Conservation (phyloP, 1,140 invertebrate species). For the Leptinotarsa undecemlineata region DNA sequence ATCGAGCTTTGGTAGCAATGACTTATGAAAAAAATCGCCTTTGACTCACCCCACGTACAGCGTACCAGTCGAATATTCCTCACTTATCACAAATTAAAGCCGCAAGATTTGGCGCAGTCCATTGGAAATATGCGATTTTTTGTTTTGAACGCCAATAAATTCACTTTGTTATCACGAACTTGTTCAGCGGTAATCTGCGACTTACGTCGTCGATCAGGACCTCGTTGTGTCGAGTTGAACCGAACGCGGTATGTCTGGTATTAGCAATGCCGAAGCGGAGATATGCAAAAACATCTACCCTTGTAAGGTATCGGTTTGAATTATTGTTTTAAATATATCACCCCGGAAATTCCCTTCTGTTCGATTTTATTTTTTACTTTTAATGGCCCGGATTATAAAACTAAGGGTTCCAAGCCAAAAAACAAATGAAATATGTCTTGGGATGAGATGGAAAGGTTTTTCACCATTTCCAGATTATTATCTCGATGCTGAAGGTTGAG, state of each 20-base stretch:
- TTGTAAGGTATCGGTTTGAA: constrained; percentile 30
- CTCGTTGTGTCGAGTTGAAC: background rate
- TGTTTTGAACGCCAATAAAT: constrained; percentile 31
- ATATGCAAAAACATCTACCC: constrained; percentile 26
- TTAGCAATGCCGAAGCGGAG: background rate
- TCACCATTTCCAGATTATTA: background rate
- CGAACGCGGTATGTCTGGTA: background rate
- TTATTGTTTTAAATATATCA: constrained; percentile 30
- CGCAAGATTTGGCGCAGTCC: background rate
- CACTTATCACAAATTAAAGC: background rate
- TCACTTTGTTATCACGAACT: constrained; percentile 25
- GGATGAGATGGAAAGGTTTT: constrained; percentile 8
- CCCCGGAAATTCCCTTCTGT: constrained; percentile 24
- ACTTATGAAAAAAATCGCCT: constrained; percentile 26
- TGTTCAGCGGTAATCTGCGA: constrained; percentile 2
- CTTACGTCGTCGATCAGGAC: background rate
- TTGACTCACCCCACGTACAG: constrained; percentile 18
- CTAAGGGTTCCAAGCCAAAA: constrained; percentile 23
- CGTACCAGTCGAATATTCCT: constrained; percentile 1
- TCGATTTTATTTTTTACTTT: constrained; percentile 31
- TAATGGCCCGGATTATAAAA: constrained; percentile 29
- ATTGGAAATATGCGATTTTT: constrained; percentile 24
- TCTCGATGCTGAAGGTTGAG: background rate
- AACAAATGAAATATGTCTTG: constrained; percentile 26
- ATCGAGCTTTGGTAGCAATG: constrained; percentile 7